Evolutionary conservation across 1,140 invertebrate species (phyloP), one percentile per base, ranked within the genome.

Genomic region (Neomicropteryx cornuta): DNA sequence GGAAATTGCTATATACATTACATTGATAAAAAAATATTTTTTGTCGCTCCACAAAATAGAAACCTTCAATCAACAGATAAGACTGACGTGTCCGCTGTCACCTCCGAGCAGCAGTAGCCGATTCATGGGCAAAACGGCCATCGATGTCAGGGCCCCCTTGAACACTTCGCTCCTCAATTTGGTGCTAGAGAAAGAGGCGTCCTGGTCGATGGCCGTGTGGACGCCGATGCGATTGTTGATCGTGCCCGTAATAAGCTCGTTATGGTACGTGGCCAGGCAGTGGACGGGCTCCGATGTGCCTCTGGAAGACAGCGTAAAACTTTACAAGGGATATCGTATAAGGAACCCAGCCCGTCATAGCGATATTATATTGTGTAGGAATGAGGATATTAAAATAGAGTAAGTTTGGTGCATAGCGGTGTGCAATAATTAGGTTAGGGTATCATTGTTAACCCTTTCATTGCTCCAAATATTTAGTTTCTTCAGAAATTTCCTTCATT

Each of bases 141-240:
- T 83, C 11, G 84, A 79, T 10, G 91, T 94, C 3, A 97, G 66
- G 4, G 93, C 79, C 2, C 92, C 92, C 59, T 85, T 88, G 58
- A 96, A 93, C 5, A 83, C 81, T 50, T 96, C 92, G 0, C 86
- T 80, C 27, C 86, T 70, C 5, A 97, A 66, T 55, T 90, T 87
- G 3, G 85, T 90, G 35, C 82, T 84, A 0, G 83, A 85, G 59
- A 87, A 92, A 6, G 74, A 68, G 3, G 83, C 77, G 49, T 83
- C 75, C 21, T 71, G 62, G 52, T 79, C 76, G 11, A 90, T 63
- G 3, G 79, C 73, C 0, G 83, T 80, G 60, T 94, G 87, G 16
- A 94, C 85, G 11, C 89, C 90, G 38, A 95, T 86, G 21, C 86
- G 74, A 58, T 95, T 95, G 17, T 86, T 88, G 27, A 87, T 86